Percentiles rank a stretch among this genome's conserved stretches.
These are phyloP conservation scores for Nomada fabriciana DNA, from an alignment of 2,888 invertebrate species.

Conservation along the genomic window DNA sequence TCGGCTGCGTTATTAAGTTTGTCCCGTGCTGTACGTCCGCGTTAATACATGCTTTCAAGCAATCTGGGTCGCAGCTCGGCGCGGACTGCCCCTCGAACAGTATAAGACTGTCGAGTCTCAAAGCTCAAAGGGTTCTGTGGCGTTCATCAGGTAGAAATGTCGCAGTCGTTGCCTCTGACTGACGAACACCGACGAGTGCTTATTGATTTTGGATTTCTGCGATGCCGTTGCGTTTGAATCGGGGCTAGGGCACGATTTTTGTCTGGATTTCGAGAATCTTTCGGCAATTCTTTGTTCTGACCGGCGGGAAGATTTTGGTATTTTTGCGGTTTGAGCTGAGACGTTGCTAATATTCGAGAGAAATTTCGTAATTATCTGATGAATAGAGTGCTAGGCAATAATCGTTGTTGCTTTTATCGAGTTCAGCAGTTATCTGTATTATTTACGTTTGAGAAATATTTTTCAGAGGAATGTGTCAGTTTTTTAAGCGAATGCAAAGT, in stretches of 20 bases:
- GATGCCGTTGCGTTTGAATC: background rate
- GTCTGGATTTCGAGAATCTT: background rate
- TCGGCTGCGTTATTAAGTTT: conserved; percentile 68
- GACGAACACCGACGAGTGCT: background rate
- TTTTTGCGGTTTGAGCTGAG: no score
- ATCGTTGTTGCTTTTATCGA: no score
- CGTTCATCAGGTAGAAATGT: conserved; percentile 23
- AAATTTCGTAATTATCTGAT: no score
- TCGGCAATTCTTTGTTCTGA: background rate
- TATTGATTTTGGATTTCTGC: conserved; percentile 17
- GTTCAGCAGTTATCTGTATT: no score
- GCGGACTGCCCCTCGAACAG: conserved; percentile 19
- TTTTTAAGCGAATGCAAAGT: no score
- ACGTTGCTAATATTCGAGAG: no score
- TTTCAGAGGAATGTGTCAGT: no score
- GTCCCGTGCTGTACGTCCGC: conserved; percentile 57
- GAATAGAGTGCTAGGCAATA: no score
- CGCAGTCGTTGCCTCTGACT: background rate
- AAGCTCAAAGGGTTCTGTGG: conserved; percentile 13
- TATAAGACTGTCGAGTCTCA: conserved; percentile 20
- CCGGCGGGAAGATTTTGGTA: no score
- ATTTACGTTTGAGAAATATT: no score
- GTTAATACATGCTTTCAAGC: conserved; percentile 66
- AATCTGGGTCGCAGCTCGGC: conserved; percentile 44
- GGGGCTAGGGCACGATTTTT: background rate